Conservation (phyloP, 2,113 vertebrate species). For the Apodemus speciosus region DNA sequence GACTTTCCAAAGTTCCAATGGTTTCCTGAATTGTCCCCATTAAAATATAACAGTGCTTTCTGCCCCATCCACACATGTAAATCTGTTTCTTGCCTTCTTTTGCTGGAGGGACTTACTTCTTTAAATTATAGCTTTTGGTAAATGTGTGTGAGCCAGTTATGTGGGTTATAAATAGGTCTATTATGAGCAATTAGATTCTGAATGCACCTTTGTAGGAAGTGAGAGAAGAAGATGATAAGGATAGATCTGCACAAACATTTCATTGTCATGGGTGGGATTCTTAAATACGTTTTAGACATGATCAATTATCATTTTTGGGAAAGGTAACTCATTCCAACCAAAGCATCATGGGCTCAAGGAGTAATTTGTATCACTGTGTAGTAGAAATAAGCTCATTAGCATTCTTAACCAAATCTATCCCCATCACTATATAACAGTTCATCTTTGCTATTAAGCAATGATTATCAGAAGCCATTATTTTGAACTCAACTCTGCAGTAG, state of each 20-base stretch:
- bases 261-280: not conserved
- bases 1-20: not conserved
- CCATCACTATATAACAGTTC: not conserved
- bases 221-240: not conserved
- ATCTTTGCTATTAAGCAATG: not conserved
- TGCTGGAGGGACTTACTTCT: not conserved
- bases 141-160: not conserved
- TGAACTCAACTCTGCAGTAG: not conserved
- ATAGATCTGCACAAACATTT: slow-evolving; percentile 14
- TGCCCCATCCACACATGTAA: not conserved
- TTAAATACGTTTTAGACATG: slow-evolving; percentile 2
- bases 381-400: not conserved
- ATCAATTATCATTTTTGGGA: slow-evolving; percentile 13
- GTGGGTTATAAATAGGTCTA: not conserved
- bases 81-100: slow-evolving; percentile 14
- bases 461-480: not conserved
- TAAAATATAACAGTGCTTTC: not conserved
- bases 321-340: slow-evolving; percentile 15
- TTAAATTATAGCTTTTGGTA: not conserved
- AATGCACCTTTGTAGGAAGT: not conserved
- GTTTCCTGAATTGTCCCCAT: not conserved
- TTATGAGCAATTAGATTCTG: slow-evolving; percentile 14
- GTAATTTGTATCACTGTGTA: not conserved
- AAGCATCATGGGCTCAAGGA: not conserved
- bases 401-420: not conserved